Evolutionary conservation across 2,888 invertebrate species (phyloP), one percentile per base, ranked within the genome.

Genomic region (Dicyrtomina minuta): DNA sequence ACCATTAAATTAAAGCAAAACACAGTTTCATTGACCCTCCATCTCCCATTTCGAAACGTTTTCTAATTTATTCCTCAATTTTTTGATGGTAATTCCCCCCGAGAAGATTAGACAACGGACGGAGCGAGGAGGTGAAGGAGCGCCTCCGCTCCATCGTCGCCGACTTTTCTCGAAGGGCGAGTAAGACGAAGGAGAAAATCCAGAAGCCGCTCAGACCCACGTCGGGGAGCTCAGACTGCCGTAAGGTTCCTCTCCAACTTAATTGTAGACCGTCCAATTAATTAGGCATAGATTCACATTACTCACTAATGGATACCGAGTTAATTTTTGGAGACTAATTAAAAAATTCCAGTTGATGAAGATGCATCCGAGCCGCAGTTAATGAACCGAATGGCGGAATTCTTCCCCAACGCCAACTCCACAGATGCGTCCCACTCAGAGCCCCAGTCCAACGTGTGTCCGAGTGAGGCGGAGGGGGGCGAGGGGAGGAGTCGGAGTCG

Each of bases 191-290:
- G 74, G 84, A 85, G 39, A 82, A 85, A 51, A 82, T 88, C 15
- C 87, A 87, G 76, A 82, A 86, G 70, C 87, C 88, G 0, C 86
- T 87, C 6, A 88, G 88, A 6, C 88, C 88, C 0, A 87, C 87
- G 1, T 87, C 87, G 12, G 84, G 85, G 8, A 26, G 49, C n/a
- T 56, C 56, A 1, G 58, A 43, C 12, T 55, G 41, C 15, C 51
- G 66, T 65, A n/a, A n/a, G n/a, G n/a, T n/a, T n/a, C 27, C 17
- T 26, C 4, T 17, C n/a, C 15, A 15, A 53, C n/a, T 41, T n/a
- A n/a, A n/a, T n/a, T 22, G n/a, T 15, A 39, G 17, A 53, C 22
- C 24, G 8, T 65, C 3, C n/a, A 17, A 8, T 56, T 24, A 24
- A 39, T 60, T 46, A 27, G 17, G 20, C 1, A 22, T n/a, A n/a